These are phyloP conservation scores for Atherinomorus stipes DNA, from an alignment of 2,113 vertebrate species.

Conservation along the genomic window DNA sequence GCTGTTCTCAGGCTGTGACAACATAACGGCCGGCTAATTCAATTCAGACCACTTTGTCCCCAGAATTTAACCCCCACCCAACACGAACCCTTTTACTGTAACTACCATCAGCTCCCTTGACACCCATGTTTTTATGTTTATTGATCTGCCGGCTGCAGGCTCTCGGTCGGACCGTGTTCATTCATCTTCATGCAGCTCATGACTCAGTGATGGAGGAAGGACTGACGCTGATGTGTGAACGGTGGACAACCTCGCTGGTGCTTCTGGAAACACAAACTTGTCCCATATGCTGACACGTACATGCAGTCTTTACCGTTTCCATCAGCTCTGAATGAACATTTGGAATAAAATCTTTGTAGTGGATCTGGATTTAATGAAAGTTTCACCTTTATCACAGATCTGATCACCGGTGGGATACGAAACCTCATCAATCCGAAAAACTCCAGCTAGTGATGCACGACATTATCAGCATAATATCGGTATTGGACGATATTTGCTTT, in stretches of 20 bases:
- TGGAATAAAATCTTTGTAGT: no score
- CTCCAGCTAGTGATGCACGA: no score
- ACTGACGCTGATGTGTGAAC: conserved; percentile 8
- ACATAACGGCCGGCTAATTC: conserved; percentile 50
- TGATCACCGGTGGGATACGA: no score
- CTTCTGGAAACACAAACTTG: not conserved
- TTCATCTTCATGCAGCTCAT: conserved; percentile 19
- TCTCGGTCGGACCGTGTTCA: conserved; percentile 33
- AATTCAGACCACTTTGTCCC: conserved; percentile 55
- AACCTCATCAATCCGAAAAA: no score
- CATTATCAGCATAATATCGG: no score
- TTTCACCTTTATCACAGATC: no score
- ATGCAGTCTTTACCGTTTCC: no score
- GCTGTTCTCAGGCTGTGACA: conserved; percentile 60
- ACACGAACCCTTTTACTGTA: conserved; percentile 61
- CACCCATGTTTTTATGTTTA: conserved; percentile 40
- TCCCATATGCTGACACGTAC: no score
- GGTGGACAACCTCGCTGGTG: not conserved
- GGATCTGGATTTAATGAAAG: no score
- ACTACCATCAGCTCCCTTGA: conserved; percentile 56
- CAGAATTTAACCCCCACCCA: no score
- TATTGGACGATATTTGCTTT: no score
- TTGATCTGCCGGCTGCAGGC: conserved; percentile 51
- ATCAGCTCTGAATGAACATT: no score
- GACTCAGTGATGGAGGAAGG: conserved; percentile 28